Percentiles rank a stretch among this genome's conserved stretches.
Evolutionary conservation across 2,888 invertebrate genomes (phyloP).

Genomic region (Aphodius sticticus): DNA sequence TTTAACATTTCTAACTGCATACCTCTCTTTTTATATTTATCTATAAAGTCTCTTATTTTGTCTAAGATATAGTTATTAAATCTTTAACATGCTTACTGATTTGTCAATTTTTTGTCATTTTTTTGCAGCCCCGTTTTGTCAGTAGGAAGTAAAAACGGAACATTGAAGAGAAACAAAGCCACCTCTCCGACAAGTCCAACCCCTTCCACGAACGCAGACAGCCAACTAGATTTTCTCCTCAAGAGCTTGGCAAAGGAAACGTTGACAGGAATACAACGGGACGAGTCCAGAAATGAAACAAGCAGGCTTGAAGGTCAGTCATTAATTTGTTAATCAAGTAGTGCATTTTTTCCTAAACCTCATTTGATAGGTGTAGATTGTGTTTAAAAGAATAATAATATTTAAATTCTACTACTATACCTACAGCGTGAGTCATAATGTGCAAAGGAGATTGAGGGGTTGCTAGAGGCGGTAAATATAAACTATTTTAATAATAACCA

Average conservation of each 20-base stretch:
- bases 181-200: conserved; percentile 38
- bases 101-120: neutral
- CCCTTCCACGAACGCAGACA: conserved; percentile 57
- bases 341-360: too few species aligned
- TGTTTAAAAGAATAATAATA: too few species aligned
- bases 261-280: conserved; percentile 62
- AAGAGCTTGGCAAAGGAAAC: conserved; percentile 79
- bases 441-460: too few species aligned
- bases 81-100: neutral
- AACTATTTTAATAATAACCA: too few species aligned
- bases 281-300: conserved; percentile 64
- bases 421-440: too few species aligned
- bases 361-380: too few species aligned
- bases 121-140: conserved; percentile 60
- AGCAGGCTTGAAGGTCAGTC: conserved; percentile 60
- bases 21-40: too few species aligned
- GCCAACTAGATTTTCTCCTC: conserved; percentile 76
- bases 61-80: neutral
- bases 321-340: conserved; percentile 5
- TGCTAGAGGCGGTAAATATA: too few species aligned
- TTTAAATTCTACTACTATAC: too few species aligned
- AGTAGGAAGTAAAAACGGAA: conserved; percentile 54
- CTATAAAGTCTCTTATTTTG: neutral
- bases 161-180: conserved; percentile 53
- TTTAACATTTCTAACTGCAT: too few species aligned